These are phyloP conservation scores for Ectropis grisescens DNA, from an alignment of 1,140 invertebrate genomes.

Conservation along the genomic window DNA sequence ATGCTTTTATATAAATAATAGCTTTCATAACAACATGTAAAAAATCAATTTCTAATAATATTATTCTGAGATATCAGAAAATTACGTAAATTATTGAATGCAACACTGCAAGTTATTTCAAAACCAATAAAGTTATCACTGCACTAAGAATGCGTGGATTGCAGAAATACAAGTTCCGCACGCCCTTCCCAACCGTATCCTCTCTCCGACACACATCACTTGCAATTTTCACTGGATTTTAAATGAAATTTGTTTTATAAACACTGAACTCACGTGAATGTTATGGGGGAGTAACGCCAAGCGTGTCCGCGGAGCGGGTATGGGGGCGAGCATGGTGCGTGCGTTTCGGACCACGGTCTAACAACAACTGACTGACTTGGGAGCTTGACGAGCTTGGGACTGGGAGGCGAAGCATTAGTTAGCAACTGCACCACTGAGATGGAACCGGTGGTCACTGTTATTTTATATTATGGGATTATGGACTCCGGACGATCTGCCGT, in stretches of 20 bases:
- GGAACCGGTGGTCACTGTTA: too few relatives aligned
- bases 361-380: too few relatives aligned
- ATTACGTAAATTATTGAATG: too few relatives aligned
- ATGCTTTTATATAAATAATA: too few relatives aligned
- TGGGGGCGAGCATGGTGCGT: slow-evolving; percentile 31
- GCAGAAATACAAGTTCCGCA: slow-evolving; percentile 51
- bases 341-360: slow-evolving; percentile 17
- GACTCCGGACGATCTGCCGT: too few relatives aligned
- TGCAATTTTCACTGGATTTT: not conserved
- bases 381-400: not conserved
- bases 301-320: slow-evolving; percentile 44
- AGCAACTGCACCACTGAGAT: too few relatives aligned
- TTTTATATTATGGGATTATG: not conserved
- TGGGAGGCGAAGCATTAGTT: not conserved
- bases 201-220: not conserved
- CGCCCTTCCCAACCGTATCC: slow-evolving; percentile 10
- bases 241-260: not conserved
- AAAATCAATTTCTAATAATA: too few relatives aligned
- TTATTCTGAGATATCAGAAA: too few relatives aligned
- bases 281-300: slow-evolving; percentile 51
- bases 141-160: slow-evolving; percentile 44
- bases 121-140: slow-evolving; percentile 1
- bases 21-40: too few relatives aligned
- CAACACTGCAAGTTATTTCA: too few relatives aligned
- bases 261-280: slow-evolving; percentile 45